A percentile compares a stretch with the other conserved stretches of the same genome.
Conservation (phyloP, 92 coral and sea anemone genomes). For the Micromussa lordhowensis region DNA sequence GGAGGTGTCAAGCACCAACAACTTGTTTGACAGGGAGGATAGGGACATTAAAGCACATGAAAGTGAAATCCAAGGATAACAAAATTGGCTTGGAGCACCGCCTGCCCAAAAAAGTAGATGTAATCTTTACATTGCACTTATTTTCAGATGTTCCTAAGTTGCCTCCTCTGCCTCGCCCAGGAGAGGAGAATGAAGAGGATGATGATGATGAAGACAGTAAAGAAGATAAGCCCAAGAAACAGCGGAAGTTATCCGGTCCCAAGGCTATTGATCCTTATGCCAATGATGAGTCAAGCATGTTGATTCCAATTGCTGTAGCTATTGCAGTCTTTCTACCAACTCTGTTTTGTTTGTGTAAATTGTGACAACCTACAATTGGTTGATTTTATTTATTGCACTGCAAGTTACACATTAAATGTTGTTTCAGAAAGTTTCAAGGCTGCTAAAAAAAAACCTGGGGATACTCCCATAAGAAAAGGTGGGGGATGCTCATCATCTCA, state of each 20-base stretch:
- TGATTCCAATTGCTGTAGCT: constrained; percentile 90
- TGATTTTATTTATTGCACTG: constrained; percentile 21
- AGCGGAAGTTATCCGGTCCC: constrained; percentile 94
- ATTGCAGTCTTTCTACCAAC: constrained; percentile 97
- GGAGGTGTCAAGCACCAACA: no score
- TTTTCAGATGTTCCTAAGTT: constrained; percentile 93
- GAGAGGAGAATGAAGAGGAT: constrained; percentile 82
- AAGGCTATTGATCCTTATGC: constrained; percentile 93
- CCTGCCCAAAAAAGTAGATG: no score
- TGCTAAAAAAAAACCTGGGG: not conserved
- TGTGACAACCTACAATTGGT: constrained; percentile 51
- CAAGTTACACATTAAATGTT: not conserved
- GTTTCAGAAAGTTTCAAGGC: not conserved
- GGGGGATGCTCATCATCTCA: no score
- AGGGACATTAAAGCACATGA: no score
- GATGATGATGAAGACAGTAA: constrained; percentile 77
- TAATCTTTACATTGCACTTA: not conserved
- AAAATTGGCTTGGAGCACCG: no score
- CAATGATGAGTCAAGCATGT: constrained; percentile 95
- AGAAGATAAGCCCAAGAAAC: constrained; percentile 87
- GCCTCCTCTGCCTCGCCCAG: constrained; percentile 83
- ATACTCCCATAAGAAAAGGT: no score
- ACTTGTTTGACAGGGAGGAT: no score
- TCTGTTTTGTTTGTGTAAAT: constrained; percentile 92
- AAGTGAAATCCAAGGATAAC: no score